A percentile compares a stretch with the other conserved stretches of the same genome.
phyloP scores from a whole-genome alignment of 2,113 vertebrate species.

The Protobothrops mucrosquamatus region DNA sequence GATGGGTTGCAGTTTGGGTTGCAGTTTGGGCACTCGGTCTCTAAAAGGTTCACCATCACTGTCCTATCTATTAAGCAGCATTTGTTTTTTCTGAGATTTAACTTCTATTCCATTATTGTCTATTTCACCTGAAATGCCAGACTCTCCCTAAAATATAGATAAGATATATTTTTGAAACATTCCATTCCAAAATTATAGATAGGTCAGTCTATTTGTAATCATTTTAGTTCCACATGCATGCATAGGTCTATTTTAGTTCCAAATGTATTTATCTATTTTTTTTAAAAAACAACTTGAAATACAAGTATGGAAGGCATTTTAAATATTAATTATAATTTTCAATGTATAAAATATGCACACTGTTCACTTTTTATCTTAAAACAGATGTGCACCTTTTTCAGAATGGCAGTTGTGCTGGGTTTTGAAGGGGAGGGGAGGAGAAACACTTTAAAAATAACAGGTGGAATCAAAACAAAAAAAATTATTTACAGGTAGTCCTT shows the following conservation, averaged over 20 bases:
- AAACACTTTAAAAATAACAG: neutral
- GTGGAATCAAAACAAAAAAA: neutral
- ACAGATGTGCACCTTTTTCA: neutral
- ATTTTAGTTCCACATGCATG: neutral
- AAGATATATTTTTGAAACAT: neutral
- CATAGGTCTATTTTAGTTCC: neutral
- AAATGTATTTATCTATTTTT: neutral
- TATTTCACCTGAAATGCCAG: neutral
- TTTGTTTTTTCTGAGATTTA: neutral
- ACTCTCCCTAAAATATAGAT: neutral
- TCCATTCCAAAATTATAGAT: neutral
- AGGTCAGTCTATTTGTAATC: neutral
- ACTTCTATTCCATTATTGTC: neutral
- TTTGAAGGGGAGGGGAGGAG: neutral
- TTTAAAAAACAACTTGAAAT: neutral
- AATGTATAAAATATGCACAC: neutral
- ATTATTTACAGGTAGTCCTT: neutral
- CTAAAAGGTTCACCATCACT: no score
- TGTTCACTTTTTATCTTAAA: neutral
- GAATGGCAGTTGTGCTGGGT: neutral
- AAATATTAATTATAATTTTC: neutral
- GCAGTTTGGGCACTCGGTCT: no score
- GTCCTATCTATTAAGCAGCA: neutral
- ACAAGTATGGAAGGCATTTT: neutral
- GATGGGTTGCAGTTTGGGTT: no score